Conservation (phyloP, 1,140 invertebrate genomes). For the Caenorhabditis briggsae region DNA sequence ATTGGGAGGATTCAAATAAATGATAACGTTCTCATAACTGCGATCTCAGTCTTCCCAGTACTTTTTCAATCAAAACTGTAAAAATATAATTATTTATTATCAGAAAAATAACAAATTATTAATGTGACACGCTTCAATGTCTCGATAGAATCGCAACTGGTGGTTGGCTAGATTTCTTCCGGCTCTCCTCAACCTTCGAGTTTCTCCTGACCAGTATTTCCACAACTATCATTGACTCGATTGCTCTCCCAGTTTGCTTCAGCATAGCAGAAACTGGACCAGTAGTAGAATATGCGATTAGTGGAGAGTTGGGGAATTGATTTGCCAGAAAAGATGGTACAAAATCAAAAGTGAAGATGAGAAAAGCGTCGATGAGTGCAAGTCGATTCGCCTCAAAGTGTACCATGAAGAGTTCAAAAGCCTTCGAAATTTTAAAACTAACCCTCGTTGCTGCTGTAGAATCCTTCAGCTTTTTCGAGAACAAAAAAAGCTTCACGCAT, state of each 20-base stretch:
- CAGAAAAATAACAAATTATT: neutral
- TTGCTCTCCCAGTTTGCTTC: constrained; percentile 11
- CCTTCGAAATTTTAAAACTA: neutral
- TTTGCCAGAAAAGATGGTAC: constrained; percentile 4
- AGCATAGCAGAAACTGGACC: constrained; percentile 21
- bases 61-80: too few relatives aligned
- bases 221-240: constrained; percentile 9
- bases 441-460: neutral
- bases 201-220: constrained; percentile 8
- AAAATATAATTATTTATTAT: too few relatives aligned
- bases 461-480: neutral
- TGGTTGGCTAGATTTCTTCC: neutral
- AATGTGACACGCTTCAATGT: neutral
- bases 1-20: too few relatives aligned
- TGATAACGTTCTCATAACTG: too few relatives aligned
- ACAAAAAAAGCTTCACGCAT: neutral
- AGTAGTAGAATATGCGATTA: neutral
- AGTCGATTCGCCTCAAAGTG: constrained; percentile 23
- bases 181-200: constrained; percentile 1
- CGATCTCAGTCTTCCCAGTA: too few relatives aligned
- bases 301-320: constrained; percentile 27
- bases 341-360: constrained; percentile 31
- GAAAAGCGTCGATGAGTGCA: constrained; percentile 25
- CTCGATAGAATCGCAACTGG: neutral
- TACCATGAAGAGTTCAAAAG: neutral